These are phyloP conservation scores for Linepithema humile DNA, from an alignment of 1,140 invertebrate species.

Conservation along the genomic window DNA sequence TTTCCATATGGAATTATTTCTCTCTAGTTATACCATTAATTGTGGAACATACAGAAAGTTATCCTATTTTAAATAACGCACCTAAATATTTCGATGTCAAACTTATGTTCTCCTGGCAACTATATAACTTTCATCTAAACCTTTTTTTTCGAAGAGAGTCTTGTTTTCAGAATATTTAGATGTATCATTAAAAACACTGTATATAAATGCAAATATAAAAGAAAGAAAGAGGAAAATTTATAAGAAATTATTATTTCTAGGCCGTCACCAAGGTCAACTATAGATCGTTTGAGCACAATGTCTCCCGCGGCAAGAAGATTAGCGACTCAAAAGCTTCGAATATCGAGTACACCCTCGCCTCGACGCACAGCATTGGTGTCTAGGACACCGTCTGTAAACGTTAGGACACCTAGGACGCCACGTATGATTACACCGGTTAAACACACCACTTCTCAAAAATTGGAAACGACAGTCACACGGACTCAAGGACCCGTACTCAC, in stretches of 20 bases:
- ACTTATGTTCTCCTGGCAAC: too few relatives aligned
- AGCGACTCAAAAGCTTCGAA: slow-evolving; percentile 87
- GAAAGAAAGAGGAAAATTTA: too few relatives aligned
- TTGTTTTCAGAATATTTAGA: too few relatives aligned
- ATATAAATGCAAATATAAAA: too few relatives aligned
- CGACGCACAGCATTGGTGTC: slow-evolving; percentile 78
- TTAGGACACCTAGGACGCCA: slow-evolving; percentile 81
- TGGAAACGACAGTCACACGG: slow-evolving; percentile 55
- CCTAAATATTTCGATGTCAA: too few relatives aligned
- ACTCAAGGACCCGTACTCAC: slow-evolving; percentile 81
- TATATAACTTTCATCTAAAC: too few relatives aligned
- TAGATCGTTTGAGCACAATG: slow-evolving; percentile 94
- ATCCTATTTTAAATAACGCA: too few relatives aligned
- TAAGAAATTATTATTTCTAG: slow-evolving; percentile 76
- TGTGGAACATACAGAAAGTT: too few relatives aligned
- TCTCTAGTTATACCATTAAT: too few relatives aligned
- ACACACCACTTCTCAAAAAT: neutral
- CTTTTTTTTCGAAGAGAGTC: too few relatives aligned
- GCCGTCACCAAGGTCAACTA: slow-evolving; percentile 86
- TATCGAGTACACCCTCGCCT: slow-evolving; percentile 83
- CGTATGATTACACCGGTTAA: slow-evolving; percentile 76
- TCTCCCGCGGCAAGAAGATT: slow-evolving; percentile 96
- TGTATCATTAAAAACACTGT: too few relatives aligned
- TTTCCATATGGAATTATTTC: too few relatives aligned
- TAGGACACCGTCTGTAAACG: slow-evolving; percentile 80